Evolutionary conservation across 2,113 vertebrate genomes (phyloP).

Genomic region (Boleophthalmus pectinirostris): DNA sequence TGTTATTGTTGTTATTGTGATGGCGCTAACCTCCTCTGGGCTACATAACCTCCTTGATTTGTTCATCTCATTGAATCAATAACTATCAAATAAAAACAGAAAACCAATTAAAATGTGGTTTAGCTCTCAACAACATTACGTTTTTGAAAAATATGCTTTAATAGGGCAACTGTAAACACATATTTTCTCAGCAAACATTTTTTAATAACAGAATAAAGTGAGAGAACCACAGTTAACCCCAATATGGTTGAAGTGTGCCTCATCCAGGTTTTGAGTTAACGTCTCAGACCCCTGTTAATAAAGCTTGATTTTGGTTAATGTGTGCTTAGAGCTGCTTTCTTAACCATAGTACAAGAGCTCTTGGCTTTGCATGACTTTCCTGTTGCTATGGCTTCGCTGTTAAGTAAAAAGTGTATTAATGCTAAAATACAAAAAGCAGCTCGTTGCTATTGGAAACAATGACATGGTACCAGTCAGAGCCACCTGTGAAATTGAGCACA

Average conservation of each 20-base stretch:
- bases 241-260: background rate
- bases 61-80: no score
- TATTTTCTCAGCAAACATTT: no score
- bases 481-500: background rate
- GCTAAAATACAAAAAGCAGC: background rate
- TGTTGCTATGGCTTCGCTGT: constrained; percentile 1
- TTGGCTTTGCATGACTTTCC: background rate
- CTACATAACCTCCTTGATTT: no score
- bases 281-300: background rate
- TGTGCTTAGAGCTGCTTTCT: background rate
- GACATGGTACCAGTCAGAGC: background rate
- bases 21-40: no score
- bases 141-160: no score
- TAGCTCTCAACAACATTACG: no score
- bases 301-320: background rate
- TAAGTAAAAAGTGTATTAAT: background rate
- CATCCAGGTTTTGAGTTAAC: background rate
- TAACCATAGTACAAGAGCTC: background rate
- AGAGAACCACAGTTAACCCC: background rate
- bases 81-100: no score
- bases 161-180: no score
- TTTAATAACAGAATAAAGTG: background rate
- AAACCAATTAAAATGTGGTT: no score
- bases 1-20: no score
- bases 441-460: constrained; percentile 9